A percentile compares a stretch with the other conserved stretches of the same genome.
These are phyloP conservation scores for Dolichoris vasculosae DNA, from an alignment of 1,140 invertebrate genomes.

Conservation along the genomic window DNA sequence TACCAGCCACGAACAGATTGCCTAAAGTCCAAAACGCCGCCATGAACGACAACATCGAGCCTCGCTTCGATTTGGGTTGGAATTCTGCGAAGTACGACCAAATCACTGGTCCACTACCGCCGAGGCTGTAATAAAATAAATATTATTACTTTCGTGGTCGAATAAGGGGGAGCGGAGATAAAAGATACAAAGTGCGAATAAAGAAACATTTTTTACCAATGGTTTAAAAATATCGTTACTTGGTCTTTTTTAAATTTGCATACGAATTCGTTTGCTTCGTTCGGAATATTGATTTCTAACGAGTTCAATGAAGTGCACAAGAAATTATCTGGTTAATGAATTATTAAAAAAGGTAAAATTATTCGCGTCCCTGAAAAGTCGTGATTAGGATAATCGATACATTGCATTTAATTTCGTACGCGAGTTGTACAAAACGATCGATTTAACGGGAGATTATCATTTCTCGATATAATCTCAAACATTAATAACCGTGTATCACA, in stretches of 20 bases:
- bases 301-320: no score
- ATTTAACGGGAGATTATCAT: no score
- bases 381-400: background rate
- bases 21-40: constrained; percentile 95
- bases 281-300: no score
- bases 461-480: background rate
- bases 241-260: no score
- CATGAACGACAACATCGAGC: constrained; percentile 93
- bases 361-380: background rate
- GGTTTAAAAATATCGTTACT: background rate
- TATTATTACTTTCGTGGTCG: constrained; percentile 12
- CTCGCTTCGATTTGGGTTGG: constrained; percentile 90
- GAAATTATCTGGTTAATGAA: no score
- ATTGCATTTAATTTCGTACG: background rate
- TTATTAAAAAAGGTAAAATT: no score
- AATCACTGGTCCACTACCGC: constrained; percentile 94
- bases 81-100: constrained; percentile 97
- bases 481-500: no score
- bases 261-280: no score
- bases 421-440: background rate
- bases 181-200: no score
- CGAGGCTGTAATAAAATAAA: constrained; percentile 80
- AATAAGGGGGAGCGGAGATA: no score
- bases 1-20: constrained; percentile 88
- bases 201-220: background rate